Evolutionary conservation across 2,113 vertebrate species (phyloP), one percentile per base, ranked within the genome.

Genomic region (Lophochroa leadbeateri): DNA sequence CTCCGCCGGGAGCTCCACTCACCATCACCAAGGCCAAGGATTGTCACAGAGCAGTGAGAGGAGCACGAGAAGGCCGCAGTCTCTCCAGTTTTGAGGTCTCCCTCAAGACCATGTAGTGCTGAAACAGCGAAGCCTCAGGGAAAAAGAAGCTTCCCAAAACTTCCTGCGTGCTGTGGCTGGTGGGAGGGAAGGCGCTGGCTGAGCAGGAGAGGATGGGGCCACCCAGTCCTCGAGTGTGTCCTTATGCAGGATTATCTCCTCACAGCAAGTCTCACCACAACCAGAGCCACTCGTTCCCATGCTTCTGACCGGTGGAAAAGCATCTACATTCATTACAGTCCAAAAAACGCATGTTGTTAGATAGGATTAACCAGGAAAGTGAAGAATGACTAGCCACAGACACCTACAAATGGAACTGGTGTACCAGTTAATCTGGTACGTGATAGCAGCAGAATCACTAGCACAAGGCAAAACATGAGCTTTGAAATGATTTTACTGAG

Each of bases 401-500:
- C 86, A 91, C 74, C 90, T 94, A 94, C 87, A 6, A 53, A 91
- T 78, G 92, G 52, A 21, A 88, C 88, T 86, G 64, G 95, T 11
- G 7, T 61, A 71, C 65, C 92, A 90, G 83, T 72, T 57, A 6
- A 4, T 11, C 93, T 86, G 92, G 95, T 33, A 82, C 12, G 43
- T 65, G 88, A 60, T 17, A 94, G 91, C 95, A 96, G 88, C 94
- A 92, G 96, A 90, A 92, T 94, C 95, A 96, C 96, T 76, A 96
- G 96, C 95, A 97, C 97, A 68, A 96, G 93, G 96, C 91, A 92
- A 39, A 90, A 94, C 72, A 95, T 35, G 92, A 95, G 96, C 93
- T 95, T 86, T 88, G 93, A 96, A 95, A 96, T 96, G 86, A 29
- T 93, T 97, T 96, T 92, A 96, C 93, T 63, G 96, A 90, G 93